Conservation (phyloP, 1,140 invertebrate genomes). For the Teleogryllus occipitalis region DNA sequence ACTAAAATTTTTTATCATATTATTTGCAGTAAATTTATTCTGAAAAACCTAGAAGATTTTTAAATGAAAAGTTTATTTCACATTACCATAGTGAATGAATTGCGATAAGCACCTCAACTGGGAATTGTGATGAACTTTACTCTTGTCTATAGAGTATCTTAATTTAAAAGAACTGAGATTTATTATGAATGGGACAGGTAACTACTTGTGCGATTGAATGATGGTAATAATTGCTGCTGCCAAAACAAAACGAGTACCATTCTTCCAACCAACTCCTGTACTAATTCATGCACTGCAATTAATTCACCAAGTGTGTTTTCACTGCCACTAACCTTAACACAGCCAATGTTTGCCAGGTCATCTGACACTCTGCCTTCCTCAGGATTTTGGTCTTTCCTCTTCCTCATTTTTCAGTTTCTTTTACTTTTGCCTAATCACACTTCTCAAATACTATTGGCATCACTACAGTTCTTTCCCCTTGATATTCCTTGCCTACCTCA, state of each 20-base stretch:
- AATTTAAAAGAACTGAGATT: neutral
- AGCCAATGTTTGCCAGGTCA: neutral
- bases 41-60: slow-evolving; percentile 5
- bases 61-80: slow-evolving; percentile 1
- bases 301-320: too few species aligned
- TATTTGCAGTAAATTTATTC: slow-evolving; percentile 6
- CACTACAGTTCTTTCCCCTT: too few species aligned
- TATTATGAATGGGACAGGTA: slow-evolving; percentile 1
- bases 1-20: slow-evolving; percentile 6
- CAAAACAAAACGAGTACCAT: neutral
- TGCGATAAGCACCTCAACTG: neutral
- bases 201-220: neutral
- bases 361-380: neutral
- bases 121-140: neutral
- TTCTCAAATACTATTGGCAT: too few species aligned
- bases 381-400: neutral
- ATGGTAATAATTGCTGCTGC: neutral
- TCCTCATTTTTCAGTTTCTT: too few species aligned
- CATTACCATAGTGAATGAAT: slow-evolving; percentile 1
- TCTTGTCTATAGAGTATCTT: neutral
- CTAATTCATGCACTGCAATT: neutral
- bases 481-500: too few species aligned
- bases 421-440: too few species aligned
- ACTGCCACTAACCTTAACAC: too few species aligned
- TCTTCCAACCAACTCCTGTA: neutral